Conservation (phyloP, 2,113 vertebrate species). For the Martes martes region DNA sequence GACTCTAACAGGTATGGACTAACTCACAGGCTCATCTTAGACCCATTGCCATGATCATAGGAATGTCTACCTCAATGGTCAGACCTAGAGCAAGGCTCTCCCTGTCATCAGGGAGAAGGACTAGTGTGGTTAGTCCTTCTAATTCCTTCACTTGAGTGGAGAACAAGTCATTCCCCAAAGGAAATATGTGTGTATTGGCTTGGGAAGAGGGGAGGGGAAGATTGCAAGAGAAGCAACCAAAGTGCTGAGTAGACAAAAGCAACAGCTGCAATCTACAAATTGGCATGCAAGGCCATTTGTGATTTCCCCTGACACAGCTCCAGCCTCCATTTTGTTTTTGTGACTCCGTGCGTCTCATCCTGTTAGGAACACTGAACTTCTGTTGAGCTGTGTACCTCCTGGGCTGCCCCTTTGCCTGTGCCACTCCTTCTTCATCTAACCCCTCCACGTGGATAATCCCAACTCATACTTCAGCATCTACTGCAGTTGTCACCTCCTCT, state of each 20-base stretch:
- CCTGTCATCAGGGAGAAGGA: background rate
- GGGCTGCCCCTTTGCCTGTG: background rate
- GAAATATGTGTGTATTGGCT: too few relatives aligned
- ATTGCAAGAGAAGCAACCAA: background rate
- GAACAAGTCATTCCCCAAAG: background rate
- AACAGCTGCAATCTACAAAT: background rate
- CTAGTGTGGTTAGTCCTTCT: too few relatives aligned
- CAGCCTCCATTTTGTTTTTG: background rate
- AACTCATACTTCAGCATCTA: background rate
- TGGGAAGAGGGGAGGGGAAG: background rate
- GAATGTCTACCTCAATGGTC: background rate
- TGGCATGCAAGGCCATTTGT: background rate
- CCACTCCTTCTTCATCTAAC: background rate
- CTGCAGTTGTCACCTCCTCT: background rate
- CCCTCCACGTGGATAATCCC: background rate
- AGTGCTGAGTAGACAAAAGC: background rate
- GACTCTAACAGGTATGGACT: background rate
- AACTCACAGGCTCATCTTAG: background rate
- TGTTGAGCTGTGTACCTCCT: background rate
- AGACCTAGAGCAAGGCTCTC: background rate
- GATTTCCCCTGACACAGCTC: background rate
- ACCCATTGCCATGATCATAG: background rate
- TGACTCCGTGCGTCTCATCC: background rate
- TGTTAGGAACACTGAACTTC: background rate
- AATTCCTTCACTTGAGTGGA: background rate